Conservation (phyloP, 2,797 vertebrate species). For the Coregonus ussuriensis region DNA sequence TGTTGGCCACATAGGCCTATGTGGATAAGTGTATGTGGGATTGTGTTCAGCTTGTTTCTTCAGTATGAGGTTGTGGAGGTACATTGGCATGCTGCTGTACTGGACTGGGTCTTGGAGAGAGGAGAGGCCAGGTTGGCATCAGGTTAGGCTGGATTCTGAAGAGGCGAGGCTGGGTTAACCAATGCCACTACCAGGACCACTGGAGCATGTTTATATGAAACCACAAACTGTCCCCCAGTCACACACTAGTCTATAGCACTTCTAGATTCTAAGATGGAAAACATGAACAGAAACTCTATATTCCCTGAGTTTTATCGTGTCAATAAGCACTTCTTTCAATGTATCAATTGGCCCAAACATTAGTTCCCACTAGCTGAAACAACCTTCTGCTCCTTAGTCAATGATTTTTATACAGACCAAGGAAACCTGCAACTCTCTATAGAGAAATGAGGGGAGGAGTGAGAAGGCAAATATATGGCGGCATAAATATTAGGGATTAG, state of each 20-base stretch:
- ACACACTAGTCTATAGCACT: background rate
- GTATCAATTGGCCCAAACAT: conserved; percentile 10
- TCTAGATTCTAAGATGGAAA: conserved; percentile 9
- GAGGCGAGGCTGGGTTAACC: background rate
- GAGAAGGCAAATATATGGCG: background rate
- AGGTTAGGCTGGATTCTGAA: background rate
- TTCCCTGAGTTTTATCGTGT: background rate
- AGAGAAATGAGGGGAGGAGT: background rate
- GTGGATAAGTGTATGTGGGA: background rate
- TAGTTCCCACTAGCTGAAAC: conserved; percentile 13
- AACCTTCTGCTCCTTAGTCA: background rate
- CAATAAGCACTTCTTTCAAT: background rate
- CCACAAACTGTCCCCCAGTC: background rate
- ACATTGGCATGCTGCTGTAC: background rate
- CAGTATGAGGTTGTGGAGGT: background rate
- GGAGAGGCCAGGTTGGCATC: background rate
- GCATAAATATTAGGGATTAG: background rate
- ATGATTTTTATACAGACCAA: background rate
- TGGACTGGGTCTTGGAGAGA: background rate
- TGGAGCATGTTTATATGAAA: conserved; percentile 4
- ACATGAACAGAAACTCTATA: background rate
- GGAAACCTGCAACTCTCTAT: background rate
- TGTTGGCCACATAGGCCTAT: background rate
- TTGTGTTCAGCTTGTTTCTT: background rate
- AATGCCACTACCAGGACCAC: conserved; percentile 1